phyloP scores from a whole-genome alignment of 2,113 vertebrate species.

The Thalassarche chlororhynchos region DNA sequence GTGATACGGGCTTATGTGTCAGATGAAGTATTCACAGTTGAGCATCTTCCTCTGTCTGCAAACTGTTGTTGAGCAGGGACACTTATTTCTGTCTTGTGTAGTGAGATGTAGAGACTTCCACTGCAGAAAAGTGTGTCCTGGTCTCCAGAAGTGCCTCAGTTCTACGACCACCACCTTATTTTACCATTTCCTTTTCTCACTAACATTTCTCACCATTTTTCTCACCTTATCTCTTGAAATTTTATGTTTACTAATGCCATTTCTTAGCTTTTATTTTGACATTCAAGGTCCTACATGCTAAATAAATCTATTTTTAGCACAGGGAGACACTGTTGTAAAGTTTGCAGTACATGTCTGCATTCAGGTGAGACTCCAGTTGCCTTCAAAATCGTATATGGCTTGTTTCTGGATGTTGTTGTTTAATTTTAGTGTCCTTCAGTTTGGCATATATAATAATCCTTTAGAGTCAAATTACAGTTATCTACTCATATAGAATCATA shows the following conservation, averaged over 20 bases:
- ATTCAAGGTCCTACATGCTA: not conserved
- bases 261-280: not conserved
- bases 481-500: not conserved
- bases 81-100: not conserved
- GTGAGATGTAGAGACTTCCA: not conserved
- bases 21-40: not conserved
- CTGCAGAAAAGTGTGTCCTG: not conserved
- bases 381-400: not conserved
- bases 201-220: not conserved
- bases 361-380: not conserved
- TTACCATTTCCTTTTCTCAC: not conserved
- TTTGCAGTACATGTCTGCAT: not conserved
- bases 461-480: not conserved
- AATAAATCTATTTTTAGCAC: not conserved
- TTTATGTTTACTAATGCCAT: not conserved
- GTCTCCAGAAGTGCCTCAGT: not conserved
- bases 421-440: not conserved
- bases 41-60: not conserved
- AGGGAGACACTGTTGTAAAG: not conserved
- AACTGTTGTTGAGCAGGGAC: not conserved
- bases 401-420: not conserved
- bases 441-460: not conserved
- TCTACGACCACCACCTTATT: not conserved
- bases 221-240: not conserved
- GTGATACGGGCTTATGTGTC: accelerated